Evolutionary conservation across 2,888 invertebrate genomes (phyloP).

Genomic region (Argyresthia albistria): DNA sequence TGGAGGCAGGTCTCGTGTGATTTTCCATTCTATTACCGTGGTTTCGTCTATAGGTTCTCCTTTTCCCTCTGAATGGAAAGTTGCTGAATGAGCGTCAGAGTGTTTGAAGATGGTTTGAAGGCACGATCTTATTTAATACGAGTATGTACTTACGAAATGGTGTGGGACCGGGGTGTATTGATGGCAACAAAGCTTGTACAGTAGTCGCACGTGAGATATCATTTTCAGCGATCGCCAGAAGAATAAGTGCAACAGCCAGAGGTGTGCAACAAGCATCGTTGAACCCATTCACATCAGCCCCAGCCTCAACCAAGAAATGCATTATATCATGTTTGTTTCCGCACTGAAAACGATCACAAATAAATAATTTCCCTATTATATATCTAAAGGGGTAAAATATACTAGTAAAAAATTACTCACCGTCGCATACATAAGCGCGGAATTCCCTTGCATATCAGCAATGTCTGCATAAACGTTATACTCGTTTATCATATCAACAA

Average conservation of each 20-base stretch:
- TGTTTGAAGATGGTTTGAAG: too few species aligned
- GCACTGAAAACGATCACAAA: slow-evolving; percentile 25
- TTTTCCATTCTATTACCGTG: too few species aligned
- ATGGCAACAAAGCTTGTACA: too few species aligned
- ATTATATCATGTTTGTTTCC: slow-evolving; percentile 40
- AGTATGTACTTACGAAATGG: too few species aligned
- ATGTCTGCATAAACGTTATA: slow-evolving; percentile 55
- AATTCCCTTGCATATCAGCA: slow-evolving; percentile 65
- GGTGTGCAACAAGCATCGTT: slow-evolving; percentile 72
- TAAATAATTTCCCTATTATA: background rate
- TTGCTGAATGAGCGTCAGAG: too few species aligned
- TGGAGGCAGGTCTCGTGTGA: too few species aligned
- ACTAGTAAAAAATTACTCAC: slow-evolving; percentile 26
- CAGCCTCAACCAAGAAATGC: slow-evolving; percentile 59
- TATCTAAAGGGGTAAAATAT: background rate
- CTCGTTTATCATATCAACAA: slow-evolving; percentile 43
- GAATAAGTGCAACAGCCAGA: slow-evolving; percentile 47
- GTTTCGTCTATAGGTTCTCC: too few species aligned
- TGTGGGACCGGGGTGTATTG: too few species aligned
- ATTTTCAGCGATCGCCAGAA: slow-evolving; percentile 26
- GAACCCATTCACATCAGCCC: slow-evolving; percentile 54
- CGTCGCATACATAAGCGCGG: slow-evolving; percentile 67
- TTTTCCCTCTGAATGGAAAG: too few species aligned
- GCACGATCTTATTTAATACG: too few species aligned
- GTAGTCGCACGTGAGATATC: slow-evolving; percentile 17